Base-by-base conservation (phyloP, 2,888 invertebrate species). In the Stomorhina lunata region DNA sequence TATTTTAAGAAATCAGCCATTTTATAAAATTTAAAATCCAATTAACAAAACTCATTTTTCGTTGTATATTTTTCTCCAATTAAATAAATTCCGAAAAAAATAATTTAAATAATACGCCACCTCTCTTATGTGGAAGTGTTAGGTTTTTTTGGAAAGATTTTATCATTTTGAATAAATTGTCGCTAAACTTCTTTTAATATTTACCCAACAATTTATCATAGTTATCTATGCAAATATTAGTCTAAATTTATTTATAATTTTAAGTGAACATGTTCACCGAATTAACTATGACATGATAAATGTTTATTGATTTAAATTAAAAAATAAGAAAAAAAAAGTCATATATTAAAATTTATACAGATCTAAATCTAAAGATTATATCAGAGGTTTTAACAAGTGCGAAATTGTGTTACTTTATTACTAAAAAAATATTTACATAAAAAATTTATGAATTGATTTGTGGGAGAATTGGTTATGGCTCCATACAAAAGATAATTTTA, bases 281-380 rank as follows among this genome's bases (percentile, higher is more conserved):
- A 81, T 73, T 81, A 81, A 78, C 77, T 61, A 27, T 65, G 78
- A 81, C 78, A 73, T 65, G 78, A 81, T 73, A 69, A 81, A 81
- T 81, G 61, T 68, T 63, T 69, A 73, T 72, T 77, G 72, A 55
- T 63, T 69, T 55, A 32, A 68, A 68, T 76, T 37, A 66, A 61
- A 43, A 34, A 48, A 12, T 66, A n/a, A 45, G 37, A 80, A 12
- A 48, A n/a, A 20, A 27, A 55, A 20, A 57, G 17, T 48, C 34
- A 48, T 5, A 50, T 12, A 50, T 37, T 9, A 63, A 29, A n/a
- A 50, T 29, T 32, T 68, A 53, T 57, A 12, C 7, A 71, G 32
- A 80, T 48, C 45, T 48, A 43, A 65, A 45, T 48, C 15, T 25
- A n/a, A 0, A 27, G 76, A 81, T 81, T 43, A 53, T 32, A 76